These are phyloP conservation scores for Lycia hirtaria DNA, from an alignment of 2,888 invertebrate species.

Conservation along the genomic window DNA sequence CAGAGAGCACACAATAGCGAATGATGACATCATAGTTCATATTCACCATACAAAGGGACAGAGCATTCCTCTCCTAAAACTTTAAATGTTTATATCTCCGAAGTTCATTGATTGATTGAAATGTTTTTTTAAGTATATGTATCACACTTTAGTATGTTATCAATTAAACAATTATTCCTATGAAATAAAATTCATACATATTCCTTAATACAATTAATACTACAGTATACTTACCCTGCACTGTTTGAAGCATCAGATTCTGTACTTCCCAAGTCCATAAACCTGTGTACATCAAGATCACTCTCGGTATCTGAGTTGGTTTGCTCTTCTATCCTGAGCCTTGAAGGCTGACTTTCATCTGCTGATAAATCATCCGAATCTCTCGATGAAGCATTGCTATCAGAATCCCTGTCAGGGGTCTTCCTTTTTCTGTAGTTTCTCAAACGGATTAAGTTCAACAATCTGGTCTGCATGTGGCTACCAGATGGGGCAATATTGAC, in stretches of 20 bases:
- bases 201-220: not conserved
- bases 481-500: constrained; percentile 70
- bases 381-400: constrained; percentile 67
- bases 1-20: too few relatives aligned
- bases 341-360: constrained; percentile 54
- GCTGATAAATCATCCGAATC: constrained; percentile 75
- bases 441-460: constrained; percentile 67
- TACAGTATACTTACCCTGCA: constrained; percentile 37
- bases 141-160: too few relatives aligned
- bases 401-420: constrained; percentile 70
- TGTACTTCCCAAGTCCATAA: constrained; percentile 51
- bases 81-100: too few relatives aligned
- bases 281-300: constrained; percentile 51
- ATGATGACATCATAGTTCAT: too few relatives aligned
- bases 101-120: too few relatives aligned
- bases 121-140: too few relatives aligned
- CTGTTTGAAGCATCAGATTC: constrained; percentile 55
- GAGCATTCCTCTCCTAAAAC: too few relatives aligned
- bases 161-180: too few relatives aligned
- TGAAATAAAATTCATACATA: too few relatives aligned
- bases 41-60: too few relatives aligned
- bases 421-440: constrained; percentile 74
- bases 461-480: constrained; percentile 67
- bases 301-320: constrained; percentile 60
- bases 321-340: constrained; percentile 45